Evolutionary conservation across 2,888 invertebrate genomes (phyloP), one percentile per base, ranked within the genome.

Genomic region (Acrobasis suavella): DNA sequence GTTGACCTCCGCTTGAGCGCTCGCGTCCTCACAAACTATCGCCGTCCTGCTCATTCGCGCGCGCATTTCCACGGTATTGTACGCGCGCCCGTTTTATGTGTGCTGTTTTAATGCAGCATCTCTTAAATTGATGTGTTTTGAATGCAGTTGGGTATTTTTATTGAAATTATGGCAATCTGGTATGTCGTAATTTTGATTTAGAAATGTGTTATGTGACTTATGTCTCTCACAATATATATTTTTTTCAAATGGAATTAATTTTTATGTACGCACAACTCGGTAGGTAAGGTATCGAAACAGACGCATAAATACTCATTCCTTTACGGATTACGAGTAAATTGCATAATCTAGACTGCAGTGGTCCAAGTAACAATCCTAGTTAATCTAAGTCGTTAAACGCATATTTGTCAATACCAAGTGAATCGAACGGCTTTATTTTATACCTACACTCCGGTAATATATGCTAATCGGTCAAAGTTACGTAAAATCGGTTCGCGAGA

Each of bases 1-100:
- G 92, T 92, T 92, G 93, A 93, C 93, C 93, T 93, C 92, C 91
- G 91, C 85, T 83, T 81, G 83, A 85, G 78, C 75, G 85, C 82
- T 82, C 85, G 87, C 89, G 89, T 88, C 89, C 89, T 89, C 87
- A 87, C 79, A 77, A 74, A 72, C 73, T 85, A 72, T 75, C 70
- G 77, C 83, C 71, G 72, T 91, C 90, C 76, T 85, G 70, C 82
- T 89, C 85, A 65, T 81, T 72, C 88, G 75, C 82, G 77, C 77
- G 75, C 82, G 78, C 74, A 82, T 80, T 85, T 83, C 80, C 80
- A 82, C 83, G 77, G 75, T 87, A 85, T 83, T 83, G 81, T 86
- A 84, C 82, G 83, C 81, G 81, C 81, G 78, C 71, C 72, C 72
- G 74, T 76, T 79, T 80, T 76, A 80, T 76, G 77, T 82, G 79